A percentile compares a stretch with the other conserved stretches of the same genome.
These are phyloP conservation scores for Clupea harengus DNA, from an alignment of 2,113 vertebrate genomes.

Conservation along the genomic window DNA sequence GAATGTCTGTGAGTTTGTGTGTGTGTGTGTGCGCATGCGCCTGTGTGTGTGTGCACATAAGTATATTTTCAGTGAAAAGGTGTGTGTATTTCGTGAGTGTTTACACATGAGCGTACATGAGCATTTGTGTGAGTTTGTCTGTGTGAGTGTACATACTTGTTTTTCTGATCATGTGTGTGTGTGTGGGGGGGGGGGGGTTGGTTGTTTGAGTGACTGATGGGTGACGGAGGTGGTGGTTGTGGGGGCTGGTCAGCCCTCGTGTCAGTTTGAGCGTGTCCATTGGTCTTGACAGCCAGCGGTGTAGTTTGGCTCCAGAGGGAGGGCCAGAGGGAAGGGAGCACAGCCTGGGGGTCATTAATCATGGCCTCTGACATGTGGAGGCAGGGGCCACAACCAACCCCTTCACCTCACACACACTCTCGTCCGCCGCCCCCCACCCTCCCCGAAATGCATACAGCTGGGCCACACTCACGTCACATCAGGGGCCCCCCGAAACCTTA, in stretches of 20 bases:
- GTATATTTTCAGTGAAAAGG: background rate
- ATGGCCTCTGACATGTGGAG: constrained; percentile 70
- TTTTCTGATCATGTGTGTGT: background rate
- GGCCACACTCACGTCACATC: constrained; percentile 66
- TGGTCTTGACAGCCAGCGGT: constrained; percentile 50
- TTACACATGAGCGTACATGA: background rate
- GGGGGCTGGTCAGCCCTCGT: background rate
- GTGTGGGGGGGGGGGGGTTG: background rate
- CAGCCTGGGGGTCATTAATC: constrained; percentile 70
- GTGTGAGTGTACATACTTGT: background rate
- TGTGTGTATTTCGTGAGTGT: constrained; percentile 11
- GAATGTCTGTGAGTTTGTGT: background rate
- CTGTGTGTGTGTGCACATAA: constrained; percentile 23
- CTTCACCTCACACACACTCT: background rate
- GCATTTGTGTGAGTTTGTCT: background rate
- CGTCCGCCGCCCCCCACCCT: constrained; percentile 40
- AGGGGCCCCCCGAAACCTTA: constrained; percentile 54
- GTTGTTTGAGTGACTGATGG: background rate
- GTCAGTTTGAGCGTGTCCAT: constrained; percentile 44
- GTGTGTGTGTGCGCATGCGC: constrained; percentile 42
- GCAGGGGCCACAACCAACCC: constrained; percentile 63
- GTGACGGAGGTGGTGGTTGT: background rate
- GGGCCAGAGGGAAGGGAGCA: constrained; percentile 47
- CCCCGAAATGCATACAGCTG: constrained; percentile 62
- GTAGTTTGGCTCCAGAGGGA: constrained; percentile 47